Conservation (phyloP, 2,797 vertebrate genomes). For the Clamator glandarius region DNA sequence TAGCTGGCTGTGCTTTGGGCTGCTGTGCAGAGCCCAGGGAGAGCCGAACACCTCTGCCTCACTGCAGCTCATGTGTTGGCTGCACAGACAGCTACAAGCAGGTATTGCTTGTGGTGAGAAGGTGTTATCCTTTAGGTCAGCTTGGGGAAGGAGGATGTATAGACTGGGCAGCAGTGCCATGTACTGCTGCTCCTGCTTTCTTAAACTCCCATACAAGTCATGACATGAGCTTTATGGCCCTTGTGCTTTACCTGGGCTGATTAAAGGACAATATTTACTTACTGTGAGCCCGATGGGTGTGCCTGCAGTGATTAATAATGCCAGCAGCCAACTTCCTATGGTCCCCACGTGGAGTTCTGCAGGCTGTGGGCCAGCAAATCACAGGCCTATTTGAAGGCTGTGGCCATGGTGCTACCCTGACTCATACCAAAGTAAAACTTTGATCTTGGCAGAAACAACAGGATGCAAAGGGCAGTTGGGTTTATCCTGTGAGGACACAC, state of each 20-base stretch:
- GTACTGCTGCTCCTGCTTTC: neutral
- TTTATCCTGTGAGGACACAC: constrained; percentile 44
- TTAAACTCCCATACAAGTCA: neutral
- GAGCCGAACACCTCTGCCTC: neutral
- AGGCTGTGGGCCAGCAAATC: neutral
- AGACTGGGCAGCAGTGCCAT: neutral
- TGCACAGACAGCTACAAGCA: neutral
- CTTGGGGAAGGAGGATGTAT: neutral
- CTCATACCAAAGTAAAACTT: constrained; percentile 34
- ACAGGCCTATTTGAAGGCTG: neutral
- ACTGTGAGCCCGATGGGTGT: constrained; percentile 8
- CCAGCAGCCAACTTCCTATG: constrained; percentile 37
- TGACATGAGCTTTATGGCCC: neutral
- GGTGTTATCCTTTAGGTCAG: neutral
- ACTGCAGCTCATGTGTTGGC: neutral
- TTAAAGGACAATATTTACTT: neutral
- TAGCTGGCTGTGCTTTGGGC: neutral
- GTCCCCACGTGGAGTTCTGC: neutral
- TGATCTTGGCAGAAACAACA: constrained; percentile 48
- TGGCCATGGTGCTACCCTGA: neutral
- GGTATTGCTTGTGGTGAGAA: neutral
- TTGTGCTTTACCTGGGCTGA: neutral
- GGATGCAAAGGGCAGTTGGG: constrained; percentile 29
- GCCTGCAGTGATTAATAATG: neutral
- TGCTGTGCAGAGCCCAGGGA: neutral